Percentiles rank a stretch among this genome's conserved stretches.
Conservation (phyloP, 2,797 vertebrate genomes). For the Aphelocoma californica region DNA sequence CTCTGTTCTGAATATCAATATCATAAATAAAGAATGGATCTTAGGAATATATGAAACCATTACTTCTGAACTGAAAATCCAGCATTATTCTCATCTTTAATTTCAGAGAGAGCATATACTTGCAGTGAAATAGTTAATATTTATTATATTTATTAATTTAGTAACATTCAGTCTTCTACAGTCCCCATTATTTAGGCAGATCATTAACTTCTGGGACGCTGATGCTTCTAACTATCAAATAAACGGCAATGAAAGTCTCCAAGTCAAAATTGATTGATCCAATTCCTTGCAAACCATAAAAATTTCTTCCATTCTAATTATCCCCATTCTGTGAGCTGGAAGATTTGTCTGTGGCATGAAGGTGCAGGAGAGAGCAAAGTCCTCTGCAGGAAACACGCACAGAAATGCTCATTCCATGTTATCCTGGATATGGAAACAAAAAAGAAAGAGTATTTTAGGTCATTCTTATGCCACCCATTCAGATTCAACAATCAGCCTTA, state of each 20-base stretch:
- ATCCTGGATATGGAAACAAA: not conserved
- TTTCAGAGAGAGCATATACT: not conserved
- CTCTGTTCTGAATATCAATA: not conserved
- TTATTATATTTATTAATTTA: not conserved
- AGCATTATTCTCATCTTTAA: not conserved
- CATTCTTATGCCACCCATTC: not conserved
- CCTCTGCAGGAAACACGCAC: not conserved
- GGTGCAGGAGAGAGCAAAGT: not conserved
- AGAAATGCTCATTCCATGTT: not conserved
- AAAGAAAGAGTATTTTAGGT: not conserved
- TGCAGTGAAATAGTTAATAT: not conserved
- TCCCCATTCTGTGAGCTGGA: not conserved
- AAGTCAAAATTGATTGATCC: not conserved
- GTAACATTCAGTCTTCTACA: not conserved
- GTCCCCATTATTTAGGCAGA: not conserved
- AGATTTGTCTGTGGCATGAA: not conserved
- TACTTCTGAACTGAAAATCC: not conserved
- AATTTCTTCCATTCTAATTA: not conserved
- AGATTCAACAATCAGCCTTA: not conserved
- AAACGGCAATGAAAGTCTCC: not conserved
- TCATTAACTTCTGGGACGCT: not conserved
- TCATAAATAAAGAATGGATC: not conserved
- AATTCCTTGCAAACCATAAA: not conserved
- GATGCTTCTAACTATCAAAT: not conserved
- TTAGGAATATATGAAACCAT: not conserved